phyloP scores from a whole-genome alignment of 2,113 vertebrate species.

The Oxyruncus cristatus region DNA sequence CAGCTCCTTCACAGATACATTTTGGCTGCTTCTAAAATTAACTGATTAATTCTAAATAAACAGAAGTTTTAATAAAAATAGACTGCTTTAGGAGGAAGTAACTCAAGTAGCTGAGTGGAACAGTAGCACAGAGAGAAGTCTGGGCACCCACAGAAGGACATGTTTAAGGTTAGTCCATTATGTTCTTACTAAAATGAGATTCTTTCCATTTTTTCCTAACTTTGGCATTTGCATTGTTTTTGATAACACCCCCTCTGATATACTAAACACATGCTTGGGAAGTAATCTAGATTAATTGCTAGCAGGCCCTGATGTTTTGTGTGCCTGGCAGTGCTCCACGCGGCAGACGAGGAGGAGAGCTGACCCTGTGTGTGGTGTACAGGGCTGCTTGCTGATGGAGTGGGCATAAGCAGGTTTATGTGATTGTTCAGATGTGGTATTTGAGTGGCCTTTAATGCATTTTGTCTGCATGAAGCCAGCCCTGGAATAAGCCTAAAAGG shows the following conservation, averaged over 20 bases:
- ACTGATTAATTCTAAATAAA: background rate
- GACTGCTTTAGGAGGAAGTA: background rate
- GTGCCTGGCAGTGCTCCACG: background rate
- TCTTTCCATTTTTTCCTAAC: background rate
- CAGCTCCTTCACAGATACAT: background rate
- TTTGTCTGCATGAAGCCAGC: constrained; percentile 39
- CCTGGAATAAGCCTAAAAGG: constrained; percentile 15
- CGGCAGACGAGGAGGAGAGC: background rate
- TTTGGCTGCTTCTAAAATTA: background rate
- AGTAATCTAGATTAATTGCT: background rate
- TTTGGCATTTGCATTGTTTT: background rate
- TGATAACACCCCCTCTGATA: background rate
- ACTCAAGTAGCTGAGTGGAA: background rate
- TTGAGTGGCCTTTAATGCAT: constrained; percentile 29
- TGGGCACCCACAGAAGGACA: background rate
- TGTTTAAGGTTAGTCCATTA: background rate
- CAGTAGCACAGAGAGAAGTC: background rate
- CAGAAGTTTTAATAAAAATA: background rate
- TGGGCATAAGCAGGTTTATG: background rate
- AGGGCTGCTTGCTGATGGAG: background rate
- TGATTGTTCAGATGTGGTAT: background rate
- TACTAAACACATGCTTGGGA: background rate
- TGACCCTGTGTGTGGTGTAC: background rate
- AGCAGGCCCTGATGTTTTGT: background rate
- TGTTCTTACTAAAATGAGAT: background rate